Evolutionary conservation across 2,888 invertebrate species (phyloP).

Genomic region (Cerceris rybyensis): DNA sequence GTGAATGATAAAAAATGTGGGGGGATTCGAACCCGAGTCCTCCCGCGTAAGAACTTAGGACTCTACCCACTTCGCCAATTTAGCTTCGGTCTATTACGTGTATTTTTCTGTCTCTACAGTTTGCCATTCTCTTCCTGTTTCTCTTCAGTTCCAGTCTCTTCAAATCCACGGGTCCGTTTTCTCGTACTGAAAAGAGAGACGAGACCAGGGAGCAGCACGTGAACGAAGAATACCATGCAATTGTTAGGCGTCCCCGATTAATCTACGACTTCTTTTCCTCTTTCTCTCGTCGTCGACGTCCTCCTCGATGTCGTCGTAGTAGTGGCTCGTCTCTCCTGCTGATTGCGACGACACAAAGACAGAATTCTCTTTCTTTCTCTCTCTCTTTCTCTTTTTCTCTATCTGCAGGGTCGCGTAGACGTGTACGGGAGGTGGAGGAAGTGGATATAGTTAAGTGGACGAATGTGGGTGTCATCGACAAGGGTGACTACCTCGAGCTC

Average conservation of each 20-base stretch:
- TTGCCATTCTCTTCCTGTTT: constrained; percentile 26
- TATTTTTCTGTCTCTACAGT: constrained; percentile 15
- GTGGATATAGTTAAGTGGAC: constrained; percentile 38
- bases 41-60: too few relatives aligned
- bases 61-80: too few relatives aligned
- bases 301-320: constrained; percentile 23
- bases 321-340: constrained; percentile 38
- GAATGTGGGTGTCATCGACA: constrained; percentile 43
- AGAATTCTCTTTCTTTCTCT: constrained; percentile 6
- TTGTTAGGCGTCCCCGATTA: constrained; percentile 66
- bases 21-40: too few relatives aligned
- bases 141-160: constrained; percentile 29
- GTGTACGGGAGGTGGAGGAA: constrained; percentile 6
- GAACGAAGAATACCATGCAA: constrained; percentile 61
- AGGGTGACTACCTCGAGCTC: background rate
- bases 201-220: constrained; percentile 41
- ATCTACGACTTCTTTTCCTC: constrained; percentile 57
- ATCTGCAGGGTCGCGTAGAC: constrained; percentile 5
- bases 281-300: constrained; percentile 8
- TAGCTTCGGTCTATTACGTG: too few relatives aligned
- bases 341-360: constrained; percentile 50
- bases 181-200: constrained; percentile 48
- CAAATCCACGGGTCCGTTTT: constrained; percentile 46
- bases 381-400: background rate
- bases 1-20: too few relatives aligned